Conservation (phyloP, 2,888 invertebrate species). For the Pandemis heparana region DNA sequence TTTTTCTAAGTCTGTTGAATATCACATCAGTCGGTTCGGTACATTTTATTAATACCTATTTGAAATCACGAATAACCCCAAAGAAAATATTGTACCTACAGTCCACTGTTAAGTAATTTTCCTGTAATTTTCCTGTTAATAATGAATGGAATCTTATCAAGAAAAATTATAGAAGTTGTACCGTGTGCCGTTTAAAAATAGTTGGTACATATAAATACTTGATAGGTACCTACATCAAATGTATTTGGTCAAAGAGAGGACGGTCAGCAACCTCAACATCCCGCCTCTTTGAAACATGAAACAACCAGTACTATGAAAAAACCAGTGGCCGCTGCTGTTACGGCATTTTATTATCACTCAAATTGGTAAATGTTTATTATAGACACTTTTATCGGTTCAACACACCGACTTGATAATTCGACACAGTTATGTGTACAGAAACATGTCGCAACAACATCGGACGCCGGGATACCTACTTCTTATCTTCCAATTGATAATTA, state of each 20-base stretch:
- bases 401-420: constrained; percentile 46
- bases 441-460: constrained; percentile 49
- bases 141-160: no score
- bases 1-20: no score
- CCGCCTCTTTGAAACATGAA: constrained; percentile 17
- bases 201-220: constrained; percentile 4
- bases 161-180: not conserved
- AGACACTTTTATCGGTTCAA: constrained; percentile 42
- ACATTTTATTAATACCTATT: no score
- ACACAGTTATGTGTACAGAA: constrained; percentile 45
- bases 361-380: constrained; percentile 60
- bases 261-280: constrained; percentile 33
- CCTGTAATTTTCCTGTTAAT: no score
- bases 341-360: constrained; percentile 53
- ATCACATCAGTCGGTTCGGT: no score
- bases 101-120: no score
- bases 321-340: constrained; percentile 45
- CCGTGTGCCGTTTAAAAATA: not conserved
- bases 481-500: constrained; percentile 39
- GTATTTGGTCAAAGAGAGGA: constrained; percentile 21
- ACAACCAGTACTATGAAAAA: constrained; percentile 20
- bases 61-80: no score
- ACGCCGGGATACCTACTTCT: constrained; percentile 10
- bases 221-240: constrained; percentile 2
- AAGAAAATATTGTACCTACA: no score